Conservation (phyloP, 2,113 vertebrate genomes). For the Myanophis thanlyinensis region DNA sequence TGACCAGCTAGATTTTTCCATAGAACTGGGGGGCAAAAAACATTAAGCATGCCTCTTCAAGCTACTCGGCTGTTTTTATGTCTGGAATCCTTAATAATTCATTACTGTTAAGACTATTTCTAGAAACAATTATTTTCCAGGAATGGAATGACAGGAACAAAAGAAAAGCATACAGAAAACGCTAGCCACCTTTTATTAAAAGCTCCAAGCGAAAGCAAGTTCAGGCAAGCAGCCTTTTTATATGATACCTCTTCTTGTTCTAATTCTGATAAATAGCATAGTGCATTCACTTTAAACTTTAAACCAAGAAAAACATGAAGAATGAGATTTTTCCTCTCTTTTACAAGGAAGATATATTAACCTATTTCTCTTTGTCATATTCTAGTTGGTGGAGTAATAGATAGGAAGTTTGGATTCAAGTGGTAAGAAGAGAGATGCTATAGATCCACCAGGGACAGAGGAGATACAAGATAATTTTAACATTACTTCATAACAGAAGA, state of each 20-base stretch:
- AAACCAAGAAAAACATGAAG: background rate
- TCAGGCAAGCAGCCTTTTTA: background rate
- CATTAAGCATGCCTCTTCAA: background rate
- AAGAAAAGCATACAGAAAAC: background rate
- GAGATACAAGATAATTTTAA: background rate
- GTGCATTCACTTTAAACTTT: background rate
- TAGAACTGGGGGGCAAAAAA: background rate
- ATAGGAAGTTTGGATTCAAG: background rate
- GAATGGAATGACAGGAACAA: constrained; percentile 6
- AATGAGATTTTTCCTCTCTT: background rate
- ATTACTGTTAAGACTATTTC: constrained; percentile 10
- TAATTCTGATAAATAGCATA: background rate
- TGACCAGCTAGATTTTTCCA: background rate
- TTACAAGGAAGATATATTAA: background rate
- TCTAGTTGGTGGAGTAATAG: background rate
- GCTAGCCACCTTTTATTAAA: background rate
- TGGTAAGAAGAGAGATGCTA: background rate
- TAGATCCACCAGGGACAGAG: background rate
- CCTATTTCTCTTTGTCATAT: background rate
- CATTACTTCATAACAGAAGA: background rate
- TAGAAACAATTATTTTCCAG: background rate
- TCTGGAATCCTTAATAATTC: background rate
- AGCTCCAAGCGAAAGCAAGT: background rate
- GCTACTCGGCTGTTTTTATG: background rate
- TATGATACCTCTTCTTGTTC: background rate